Conservation (phyloP, 2,113 vertebrate genomes). For the Salvelinus namaycush region DNA sequence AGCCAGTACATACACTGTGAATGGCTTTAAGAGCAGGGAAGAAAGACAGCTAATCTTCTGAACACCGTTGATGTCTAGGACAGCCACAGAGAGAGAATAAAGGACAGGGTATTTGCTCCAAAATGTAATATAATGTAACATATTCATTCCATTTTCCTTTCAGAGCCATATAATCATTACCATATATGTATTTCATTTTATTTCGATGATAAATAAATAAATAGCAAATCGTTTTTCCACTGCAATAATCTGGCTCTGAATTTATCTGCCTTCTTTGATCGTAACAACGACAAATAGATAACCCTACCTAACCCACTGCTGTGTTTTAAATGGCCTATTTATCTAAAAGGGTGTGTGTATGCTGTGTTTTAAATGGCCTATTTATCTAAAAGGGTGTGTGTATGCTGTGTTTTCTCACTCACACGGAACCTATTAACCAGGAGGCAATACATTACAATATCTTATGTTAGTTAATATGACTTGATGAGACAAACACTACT, state of each 20-base stretch:
- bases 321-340: constrained; percentile 73
- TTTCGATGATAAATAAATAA: constrained; percentile 33
- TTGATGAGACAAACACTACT: too few relatives aligned
- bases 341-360: constrained; percentile 41
- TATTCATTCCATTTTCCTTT: constrained; percentile 9
- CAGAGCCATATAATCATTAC: constrained; percentile 24
- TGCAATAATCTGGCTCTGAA: constrained; percentile 44
- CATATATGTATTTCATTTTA: too few relatives aligned
- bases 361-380: constrained; percentile 59
- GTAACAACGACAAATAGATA: constrained; percentile 61
- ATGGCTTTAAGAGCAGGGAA: constrained; percentile 30
- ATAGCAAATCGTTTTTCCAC: constrained; percentile 49
- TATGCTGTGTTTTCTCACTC: not conserved
- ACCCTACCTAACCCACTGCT: constrained; percentile 47
- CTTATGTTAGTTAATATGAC: too few relatives aligned
- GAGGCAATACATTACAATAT: too few relatives aligned
- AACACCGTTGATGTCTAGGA: constrained; percentile 36
- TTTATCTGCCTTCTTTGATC: constrained; percentile 64
- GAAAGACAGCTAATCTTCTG: constrained; percentile 50
- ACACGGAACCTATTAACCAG: too few relatives aligned
- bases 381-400: constrained; percentile 53
- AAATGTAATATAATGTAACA: not conserved
- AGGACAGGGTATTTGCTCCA: not conserved
- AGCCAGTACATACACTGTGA: too few relatives aligned
- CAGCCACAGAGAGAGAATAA: constrained; percentile 18